phyloP scores from a whole-genome alignment of 2,797 vertebrate species.

The Clarias fuscus region DNA sequence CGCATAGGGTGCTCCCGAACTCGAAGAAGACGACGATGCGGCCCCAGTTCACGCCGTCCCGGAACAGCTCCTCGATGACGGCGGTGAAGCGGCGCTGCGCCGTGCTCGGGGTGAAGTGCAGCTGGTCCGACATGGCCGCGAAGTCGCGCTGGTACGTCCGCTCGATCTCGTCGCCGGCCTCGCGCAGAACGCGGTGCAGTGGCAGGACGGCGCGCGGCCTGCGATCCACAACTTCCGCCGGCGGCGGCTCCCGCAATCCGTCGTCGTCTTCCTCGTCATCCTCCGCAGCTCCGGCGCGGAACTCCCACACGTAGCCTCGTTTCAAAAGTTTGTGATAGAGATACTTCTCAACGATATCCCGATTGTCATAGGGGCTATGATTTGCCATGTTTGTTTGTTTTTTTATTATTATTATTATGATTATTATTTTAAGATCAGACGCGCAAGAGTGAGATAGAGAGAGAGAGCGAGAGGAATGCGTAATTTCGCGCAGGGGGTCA shows the following conservation, averaged over 20 bases:
- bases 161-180: conserved; percentile 81
- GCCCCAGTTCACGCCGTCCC: conserved; percentile 91
- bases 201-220: conserved; percentile 39
- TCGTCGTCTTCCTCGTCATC: conserved; percentile 28
- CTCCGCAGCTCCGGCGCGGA: conserved; percentile 41
- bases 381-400: conserved; percentile 51
- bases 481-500: conserved; percentile 17
- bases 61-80: conserved; percentile 86
- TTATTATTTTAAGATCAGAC: conserved; percentile 1
- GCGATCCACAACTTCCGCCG: conserved; percentile 52
- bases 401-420: not conserved
- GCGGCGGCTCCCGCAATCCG: conserved; percentile 39
- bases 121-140: conserved; percentile 78
- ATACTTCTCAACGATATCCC: conserved; percentile 85
- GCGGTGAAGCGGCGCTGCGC: conserved; percentile 77
- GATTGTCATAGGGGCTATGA: conserved; percentile 74
- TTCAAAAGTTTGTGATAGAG: conserved; percentile 85
- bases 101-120: conserved; percentile 76
- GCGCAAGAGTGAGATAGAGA: not conserved
- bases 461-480: not conserved
- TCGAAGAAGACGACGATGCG: conserved; percentile 89
- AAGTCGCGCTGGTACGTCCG: conserved; percentile 81
- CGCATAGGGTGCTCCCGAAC: conserved; percentile 86
- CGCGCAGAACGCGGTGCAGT: conserved; percentile 78
- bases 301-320: conserved; percentile 83